Evolutionary conservation across 2,888 invertebrate species (phyloP).

Genomic region (Lasioglossum oenotherae): DNA sequence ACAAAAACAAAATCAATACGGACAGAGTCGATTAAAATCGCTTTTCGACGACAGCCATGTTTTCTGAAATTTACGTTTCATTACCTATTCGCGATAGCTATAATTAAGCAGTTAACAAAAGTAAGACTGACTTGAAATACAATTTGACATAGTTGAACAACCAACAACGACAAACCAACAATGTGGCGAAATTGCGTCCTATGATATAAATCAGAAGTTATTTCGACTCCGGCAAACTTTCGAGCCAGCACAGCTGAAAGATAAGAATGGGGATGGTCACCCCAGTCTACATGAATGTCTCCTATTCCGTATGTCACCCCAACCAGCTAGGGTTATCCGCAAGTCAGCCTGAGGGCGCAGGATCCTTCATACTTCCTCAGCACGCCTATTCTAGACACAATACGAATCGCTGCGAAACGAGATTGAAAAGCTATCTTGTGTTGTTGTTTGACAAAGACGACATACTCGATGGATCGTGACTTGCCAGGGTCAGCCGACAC

Average conservation of each 20-base stretch:
- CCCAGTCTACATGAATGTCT: not conserved
- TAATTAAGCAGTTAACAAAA: too few relatives aligned
- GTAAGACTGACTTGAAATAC: too few relatives aligned
- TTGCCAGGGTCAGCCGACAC: not conserved
- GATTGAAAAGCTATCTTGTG: slow-evolving; percentile 2
- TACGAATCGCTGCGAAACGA: not conserved
- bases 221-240: not conserved
- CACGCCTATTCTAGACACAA: slow-evolving; percentile 7
- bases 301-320: not conserved
- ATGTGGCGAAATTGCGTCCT: not conserved
- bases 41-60: too few relatives aligned
- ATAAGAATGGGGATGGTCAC: slow-evolving; percentile 2
- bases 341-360: not conserved
- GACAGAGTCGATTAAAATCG: too few relatives aligned
- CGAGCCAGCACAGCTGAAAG: not conserved
- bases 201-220: slow-evolving; percentile 2
- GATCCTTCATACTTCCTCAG: not conserved
- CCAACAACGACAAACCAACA: not conserved
- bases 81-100: too few relatives aligned
- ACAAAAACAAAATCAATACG: too few relatives aligned
- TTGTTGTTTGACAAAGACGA: not conserved
- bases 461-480: not conserved
- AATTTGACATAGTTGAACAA: too few relatives aligned
- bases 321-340: not conserved
- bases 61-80: too few relatives aligned